Evolutionary conservation across 1,140 invertebrate species (phyloP).

Genomic region (Drosophila rhopaloa): DNA sequence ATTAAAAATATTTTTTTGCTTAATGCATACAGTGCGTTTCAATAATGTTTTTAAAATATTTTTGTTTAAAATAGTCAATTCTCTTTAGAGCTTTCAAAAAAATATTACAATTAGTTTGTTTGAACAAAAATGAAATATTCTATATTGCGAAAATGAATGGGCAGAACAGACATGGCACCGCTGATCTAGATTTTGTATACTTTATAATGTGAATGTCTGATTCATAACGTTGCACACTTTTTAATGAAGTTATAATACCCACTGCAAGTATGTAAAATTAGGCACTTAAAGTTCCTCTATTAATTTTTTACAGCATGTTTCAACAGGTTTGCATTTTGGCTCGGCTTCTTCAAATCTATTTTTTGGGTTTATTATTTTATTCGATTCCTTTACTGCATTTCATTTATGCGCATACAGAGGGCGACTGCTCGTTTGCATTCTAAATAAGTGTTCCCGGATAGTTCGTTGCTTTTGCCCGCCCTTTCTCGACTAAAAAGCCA

Average conservation of each 20-base stretch:
- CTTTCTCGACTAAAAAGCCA: constrained; percentile 19
- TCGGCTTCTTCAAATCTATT: constrained; percentile 8
- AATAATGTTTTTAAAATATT: no score
- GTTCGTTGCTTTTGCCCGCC: neutral
- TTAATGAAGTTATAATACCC: neutral
- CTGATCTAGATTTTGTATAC: no score
- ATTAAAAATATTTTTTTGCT: constrained; percentile 41
- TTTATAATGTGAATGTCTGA: no score
- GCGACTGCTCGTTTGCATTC: constrained; percentile 55
- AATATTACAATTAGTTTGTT: no score
- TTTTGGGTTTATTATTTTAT: constrained; percentile 7
- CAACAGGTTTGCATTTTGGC: neutral
- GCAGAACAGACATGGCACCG: no score
- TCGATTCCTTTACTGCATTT: constrained; percentile 33
- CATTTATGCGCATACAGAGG: constrained; percentile 25
- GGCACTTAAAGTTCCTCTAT: no score
- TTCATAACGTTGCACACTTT: neutral
- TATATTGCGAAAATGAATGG: no score
- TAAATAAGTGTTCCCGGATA: constrained; percentile 39
- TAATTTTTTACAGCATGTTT: no score
- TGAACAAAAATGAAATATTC: no score
- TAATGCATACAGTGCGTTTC: constrained; percentile 5
- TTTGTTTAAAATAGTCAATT: no score
- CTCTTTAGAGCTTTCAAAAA: no score
- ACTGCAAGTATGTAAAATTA: no score